A percentile compares a stretch with the other conserved stretches of the same genome.
These are phyloP conservation scores for Glareola pratincola DNA, from an alignment of 2,113 vertebrate species.

Conservation along the genomic window DNA sequence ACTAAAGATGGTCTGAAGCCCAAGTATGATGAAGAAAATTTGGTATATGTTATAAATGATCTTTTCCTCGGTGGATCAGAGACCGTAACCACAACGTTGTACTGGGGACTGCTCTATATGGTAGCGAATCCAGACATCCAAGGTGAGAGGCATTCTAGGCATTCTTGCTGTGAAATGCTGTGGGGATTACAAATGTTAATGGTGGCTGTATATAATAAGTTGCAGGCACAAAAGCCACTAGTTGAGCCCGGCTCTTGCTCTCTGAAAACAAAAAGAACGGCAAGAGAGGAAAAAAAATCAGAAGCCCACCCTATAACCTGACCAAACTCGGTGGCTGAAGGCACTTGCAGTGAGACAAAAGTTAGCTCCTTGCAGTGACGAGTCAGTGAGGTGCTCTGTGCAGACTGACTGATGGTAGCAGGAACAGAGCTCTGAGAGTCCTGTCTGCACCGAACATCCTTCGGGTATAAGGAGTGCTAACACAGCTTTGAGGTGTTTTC, in stretches of 20 bases:
- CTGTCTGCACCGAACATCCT: background rate
- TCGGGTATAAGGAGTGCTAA: background rate
- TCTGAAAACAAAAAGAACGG: background rate
- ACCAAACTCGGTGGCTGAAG: background rate
- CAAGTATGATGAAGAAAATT: conserved; percentile 70
- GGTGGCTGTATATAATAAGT: background rate
- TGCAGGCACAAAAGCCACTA: background rate
- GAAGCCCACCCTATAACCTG: background rate
- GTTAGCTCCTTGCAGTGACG: background rate
- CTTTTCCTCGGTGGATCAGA: conserved; percentile 77
- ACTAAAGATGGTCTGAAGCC: background rate
- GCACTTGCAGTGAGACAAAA: background rate
- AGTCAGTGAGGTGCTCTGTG: background rate
- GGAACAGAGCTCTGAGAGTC: background rate
- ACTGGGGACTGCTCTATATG: conserved; percentile 74
- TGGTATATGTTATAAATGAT: conserved; percentile 64
- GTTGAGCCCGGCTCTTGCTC: background rate
- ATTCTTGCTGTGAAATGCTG: background rate
- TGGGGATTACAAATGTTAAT: background rate
- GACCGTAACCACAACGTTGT: conserved; percentile 70
- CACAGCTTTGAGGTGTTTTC: background rate
- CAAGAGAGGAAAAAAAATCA: background rate
- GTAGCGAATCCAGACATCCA: conserved; percentile 66
- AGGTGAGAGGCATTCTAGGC: conserved; percentile 27
- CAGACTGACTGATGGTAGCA: background rate